phyloP scores from a whole-genome alignment of 2,113 vertebrate species.

The Caranx melampygus region DNA sequence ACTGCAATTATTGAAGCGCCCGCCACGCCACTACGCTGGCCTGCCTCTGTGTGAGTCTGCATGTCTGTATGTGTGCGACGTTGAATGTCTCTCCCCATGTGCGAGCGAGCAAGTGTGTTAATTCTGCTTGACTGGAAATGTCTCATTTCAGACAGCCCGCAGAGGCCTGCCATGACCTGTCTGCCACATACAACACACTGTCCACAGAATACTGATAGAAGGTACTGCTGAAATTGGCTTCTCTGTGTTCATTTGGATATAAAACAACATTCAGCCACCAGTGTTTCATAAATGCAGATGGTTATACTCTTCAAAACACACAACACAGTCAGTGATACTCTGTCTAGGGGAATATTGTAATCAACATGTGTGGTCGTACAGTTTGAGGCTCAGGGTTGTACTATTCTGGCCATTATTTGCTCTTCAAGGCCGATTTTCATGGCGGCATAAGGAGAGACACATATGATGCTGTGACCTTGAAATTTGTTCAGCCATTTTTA shows the following conservation, averaged over 20 bases:
- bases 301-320: neutral
- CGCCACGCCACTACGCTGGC: conserved; percentile 12
- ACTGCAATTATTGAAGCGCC: conserved; percentile 58
- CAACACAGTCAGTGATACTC: neutral
- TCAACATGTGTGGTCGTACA: neutral
- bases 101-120: conserved; percentile 12
- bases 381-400: neutral
- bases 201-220: conserved; percentile 42
- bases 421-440: neutral
- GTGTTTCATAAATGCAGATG: neutral
- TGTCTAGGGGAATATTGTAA: neutral
- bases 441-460: no score
- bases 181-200: conserved; percentile 23
- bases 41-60: conserved; percentile 19
- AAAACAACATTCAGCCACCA: conserved; percentile 9
- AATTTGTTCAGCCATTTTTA: no score
- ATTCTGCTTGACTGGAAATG: conserved; percentile 6
- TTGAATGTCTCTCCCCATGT: neutral
- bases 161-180: conserved; percentile 39
- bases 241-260: neutral
- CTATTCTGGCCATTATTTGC: neutral
- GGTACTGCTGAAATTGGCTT: neutral
- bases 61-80: neutral
- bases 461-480: no score
- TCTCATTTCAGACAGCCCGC: conserved; percentile 39